Conservation (phyloP, 2,113 vertebrate genomes). For the Oryzias celebensis region DNA sequence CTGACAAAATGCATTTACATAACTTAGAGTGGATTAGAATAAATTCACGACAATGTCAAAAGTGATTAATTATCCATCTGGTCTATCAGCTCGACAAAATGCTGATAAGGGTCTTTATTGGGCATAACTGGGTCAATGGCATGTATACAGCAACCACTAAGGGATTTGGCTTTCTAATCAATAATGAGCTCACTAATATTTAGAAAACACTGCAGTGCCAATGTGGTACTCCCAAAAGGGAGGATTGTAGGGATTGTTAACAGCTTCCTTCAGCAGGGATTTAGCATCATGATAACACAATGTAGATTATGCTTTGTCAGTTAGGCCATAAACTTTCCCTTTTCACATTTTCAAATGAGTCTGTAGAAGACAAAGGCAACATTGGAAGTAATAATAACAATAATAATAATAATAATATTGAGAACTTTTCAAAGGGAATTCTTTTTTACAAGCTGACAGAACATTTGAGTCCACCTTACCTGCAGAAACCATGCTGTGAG, state of each 20-base stretch:
- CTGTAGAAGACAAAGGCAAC: too few species aligned
- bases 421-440: neutral
- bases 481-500: constrained; percentile 91
- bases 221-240: neutral
- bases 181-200: neutral
- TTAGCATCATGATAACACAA: neutral
- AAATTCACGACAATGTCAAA: constrained; percentile 38
- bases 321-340: neutral
- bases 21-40: constrained; percentile 44
- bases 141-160: neutral
- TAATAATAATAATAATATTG: too few species aligned
- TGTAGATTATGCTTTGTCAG: neutral
- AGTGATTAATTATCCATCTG: constrained; percentile 19
- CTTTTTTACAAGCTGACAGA: neutral
- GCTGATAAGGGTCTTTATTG: neutral
- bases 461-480: constrained; percentile 75
- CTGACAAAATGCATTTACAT: constrained; percentile 61
- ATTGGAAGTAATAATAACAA: too few species aligned
- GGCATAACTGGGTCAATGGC: neutral
- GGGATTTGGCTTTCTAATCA: neutral
- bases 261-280: neutral
- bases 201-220: neutral
- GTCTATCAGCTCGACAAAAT: neutral
- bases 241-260: neutral
- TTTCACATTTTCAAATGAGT: neutral